phyloP scores from a whole-genome alignment of 1,140 invertebrate species.

The Penaeus vannamei region DNA sequence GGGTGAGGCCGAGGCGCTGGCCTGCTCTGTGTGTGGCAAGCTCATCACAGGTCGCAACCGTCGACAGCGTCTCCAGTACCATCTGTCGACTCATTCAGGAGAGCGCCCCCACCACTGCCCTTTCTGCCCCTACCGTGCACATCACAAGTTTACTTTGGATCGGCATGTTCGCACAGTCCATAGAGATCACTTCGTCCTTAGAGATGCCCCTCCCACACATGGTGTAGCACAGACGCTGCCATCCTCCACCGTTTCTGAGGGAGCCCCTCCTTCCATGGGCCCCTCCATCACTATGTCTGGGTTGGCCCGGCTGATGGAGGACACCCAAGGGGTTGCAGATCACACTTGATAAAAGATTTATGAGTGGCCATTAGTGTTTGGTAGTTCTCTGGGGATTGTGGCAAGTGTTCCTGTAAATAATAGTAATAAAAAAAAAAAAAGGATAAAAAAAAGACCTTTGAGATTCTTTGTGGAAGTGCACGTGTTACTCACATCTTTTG shows the following conservation, averaged over 20 bases:
- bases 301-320: slow-evolving; percentile 28
- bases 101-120: slow-evolving; percentile 72
- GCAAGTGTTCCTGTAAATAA: no score
- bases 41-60: slow-evolving; percentile 61
- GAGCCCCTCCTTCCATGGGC: slow-evolving; percentile 7
- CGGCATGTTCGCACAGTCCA: slow-evolving; percentile 59
- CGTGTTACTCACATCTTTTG: slow-evolving; percentile 25
- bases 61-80: slow-evolving; percentile 59
- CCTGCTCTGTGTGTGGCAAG: slow-evolving; percentile 61
- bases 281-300: slow-evolving; percentile 34
- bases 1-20: slow-evolving; percentile 53
- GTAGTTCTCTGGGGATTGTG: no score
- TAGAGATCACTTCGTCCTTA: slow-evolving; percentile 43
- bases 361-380: no score
- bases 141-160: slow-evolving; percentile 64
- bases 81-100: slow-evolving; percentile 70
- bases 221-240: slow-evolving; percentile 18
- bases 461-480: no score
- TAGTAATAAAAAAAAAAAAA: neutral
- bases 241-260: slow-evolving; percentile 26
- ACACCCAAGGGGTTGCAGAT: neutral
- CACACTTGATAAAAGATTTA: no score
- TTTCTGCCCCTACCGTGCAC: slow-evolving; percentile 71
- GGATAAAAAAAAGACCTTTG: no score
- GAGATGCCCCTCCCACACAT: slow-evolving; percentile 23